Conservation (phyloP, 2,888 invertebrate genomes). For the Lasioglossum pauxillum region DNA sequence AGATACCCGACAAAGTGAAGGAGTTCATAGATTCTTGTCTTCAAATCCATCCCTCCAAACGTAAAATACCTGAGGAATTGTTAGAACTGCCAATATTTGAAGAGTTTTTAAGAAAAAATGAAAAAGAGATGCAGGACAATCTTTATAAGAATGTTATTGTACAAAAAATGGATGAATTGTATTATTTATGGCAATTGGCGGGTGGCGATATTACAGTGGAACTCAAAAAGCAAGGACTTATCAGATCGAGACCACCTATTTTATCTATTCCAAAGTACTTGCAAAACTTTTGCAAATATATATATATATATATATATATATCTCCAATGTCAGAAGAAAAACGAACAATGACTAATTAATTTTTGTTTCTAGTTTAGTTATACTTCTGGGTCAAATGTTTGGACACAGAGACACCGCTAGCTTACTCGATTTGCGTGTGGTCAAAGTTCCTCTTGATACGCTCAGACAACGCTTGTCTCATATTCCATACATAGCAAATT, state of each 20-base stretch:
- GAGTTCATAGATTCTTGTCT: slow-evolving; percentile 90
- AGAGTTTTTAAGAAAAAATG: slow-evolving; percentile 76
- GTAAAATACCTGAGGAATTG: slow-evolving; percentile 88
- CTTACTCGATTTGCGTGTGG: slow-evolving; percentile 90
- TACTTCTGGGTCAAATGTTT: slow-evolving; percentile 92
- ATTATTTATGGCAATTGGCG: slow-evolving; percentile 97
- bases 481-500: slow-evolving; percentile 91
- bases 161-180: slow-evolving; percentile 91
- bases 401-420: slow-evolving; percentile 91
- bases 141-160: slow-evolving; percentile 84
- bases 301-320: neutral
- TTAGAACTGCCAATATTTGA: slow-evolving; percentile 86
- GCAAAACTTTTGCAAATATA: slow-evolving; percentile 1
- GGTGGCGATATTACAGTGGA: slow-evolving; percentile 97
- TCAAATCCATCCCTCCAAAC: slow-evolving; percentile 87
- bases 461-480: slow-evolving; percentile 91
- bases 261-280: slow-evolving; percentile 91
- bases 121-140: slow-evolving; percentile 78
- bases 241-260: slow-evolving; percentile 93
- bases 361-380: slow-evolving; percentile 88
- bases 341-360: slow-evolving; percentile 24
- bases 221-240: slow-evolving; percentile 95
- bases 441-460: slow-evolving; percentile 89
- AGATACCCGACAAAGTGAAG: slow-evolving; percentile 87
- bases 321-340: neutral